phyloP scores from a whole-genome alignment of 2,888 invertebrate genomes.

The Pocota personata region DNA sequence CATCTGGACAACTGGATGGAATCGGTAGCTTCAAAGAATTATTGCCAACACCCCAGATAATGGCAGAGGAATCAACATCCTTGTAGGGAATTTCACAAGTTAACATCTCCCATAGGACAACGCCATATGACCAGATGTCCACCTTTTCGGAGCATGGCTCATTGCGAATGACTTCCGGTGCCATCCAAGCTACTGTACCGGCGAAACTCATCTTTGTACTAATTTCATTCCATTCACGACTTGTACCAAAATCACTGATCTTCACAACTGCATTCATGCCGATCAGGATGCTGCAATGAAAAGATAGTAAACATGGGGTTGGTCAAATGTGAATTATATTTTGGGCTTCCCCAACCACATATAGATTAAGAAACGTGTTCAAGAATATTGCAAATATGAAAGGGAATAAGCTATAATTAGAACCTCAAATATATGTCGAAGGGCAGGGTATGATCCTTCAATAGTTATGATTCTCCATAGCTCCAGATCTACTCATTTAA shows the following conservation, averaged over 20 bases:
- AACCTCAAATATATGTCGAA: no score
- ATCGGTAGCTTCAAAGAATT: conserved; percentile 96
- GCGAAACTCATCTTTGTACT: conserved; percentile 99
- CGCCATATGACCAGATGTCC: conserved; percentile 99
- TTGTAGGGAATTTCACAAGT: conserved; percentile 97
- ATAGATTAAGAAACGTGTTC: no score
- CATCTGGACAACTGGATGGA: conserved; percentile 94
- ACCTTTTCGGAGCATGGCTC: conserved; percentile 99
- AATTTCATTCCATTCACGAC: conserved; percentile 96
- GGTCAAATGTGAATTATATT: neutral
- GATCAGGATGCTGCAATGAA: conserved; percentile 89
- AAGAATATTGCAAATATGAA: no score
- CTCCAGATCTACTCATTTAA: no score
- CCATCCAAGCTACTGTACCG: conserved; percentile 99
- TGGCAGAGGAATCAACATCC: conserved; percentile 97
- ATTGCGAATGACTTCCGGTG: conserved; percentile 98
- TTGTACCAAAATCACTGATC: conserved; percentile 99
- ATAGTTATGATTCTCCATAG: no score
- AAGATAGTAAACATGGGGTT: neutral
- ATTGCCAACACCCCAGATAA: conserved; percentile 99
- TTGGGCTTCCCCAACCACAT: no score
- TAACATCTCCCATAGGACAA: conserved; percentile 98
- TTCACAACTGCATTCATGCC: conserved; percentile 92
- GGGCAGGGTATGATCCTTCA: no score
- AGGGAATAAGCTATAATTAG: no score